These are phyloP conservation scores for Anas bernieri DNA, from an alignment of 2,797 vertebrate genomes.

Conservation along the genomic window DNA sequence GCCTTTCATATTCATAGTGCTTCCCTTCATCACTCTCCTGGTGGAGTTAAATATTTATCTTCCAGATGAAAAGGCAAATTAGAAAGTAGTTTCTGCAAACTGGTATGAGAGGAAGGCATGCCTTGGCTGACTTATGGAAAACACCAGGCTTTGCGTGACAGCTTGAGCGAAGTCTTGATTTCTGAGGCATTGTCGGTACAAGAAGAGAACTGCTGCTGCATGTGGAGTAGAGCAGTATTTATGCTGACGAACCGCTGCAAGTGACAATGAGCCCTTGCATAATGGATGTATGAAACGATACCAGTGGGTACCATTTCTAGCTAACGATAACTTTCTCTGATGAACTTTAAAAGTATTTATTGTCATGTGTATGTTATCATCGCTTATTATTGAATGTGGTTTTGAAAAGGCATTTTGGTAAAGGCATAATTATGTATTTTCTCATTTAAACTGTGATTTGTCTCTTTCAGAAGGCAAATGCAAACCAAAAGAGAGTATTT, in stretches of 20 bases:
- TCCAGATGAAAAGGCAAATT: neutral
- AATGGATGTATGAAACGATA: neutral
- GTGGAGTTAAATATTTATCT: neutral
- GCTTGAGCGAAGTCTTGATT: neutral
- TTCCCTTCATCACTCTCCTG: neutral
- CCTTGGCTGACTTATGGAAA: neutral
- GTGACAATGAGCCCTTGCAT: neutral
- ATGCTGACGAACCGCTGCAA: conserved; percentile 3
- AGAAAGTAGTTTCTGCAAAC: neutral
- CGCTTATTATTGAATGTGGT: neutral
- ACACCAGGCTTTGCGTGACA: neutral
- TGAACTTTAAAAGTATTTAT: conserved; percentile 14
- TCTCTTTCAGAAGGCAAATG: conserved; percentile 58
- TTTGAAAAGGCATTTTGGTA: conserved; percentile 36
- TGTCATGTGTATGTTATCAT: neutral
- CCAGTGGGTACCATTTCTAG: neutral
- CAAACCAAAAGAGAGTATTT: conserved; percentile 49
- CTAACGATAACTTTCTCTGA: neutral
- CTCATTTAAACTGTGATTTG: conserved; percentile 46
- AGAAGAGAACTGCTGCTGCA: neutral
- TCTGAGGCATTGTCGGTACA: neutral
- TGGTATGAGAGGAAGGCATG: neutral
- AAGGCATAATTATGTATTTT: conserved; percentile 39
- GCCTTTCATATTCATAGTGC: neutral
- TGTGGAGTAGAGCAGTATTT: neutral